phyloP scores from a whole-genome alignment of 2,113 vertebrate genomes.

The Notarius quadriscutis region DNA sequence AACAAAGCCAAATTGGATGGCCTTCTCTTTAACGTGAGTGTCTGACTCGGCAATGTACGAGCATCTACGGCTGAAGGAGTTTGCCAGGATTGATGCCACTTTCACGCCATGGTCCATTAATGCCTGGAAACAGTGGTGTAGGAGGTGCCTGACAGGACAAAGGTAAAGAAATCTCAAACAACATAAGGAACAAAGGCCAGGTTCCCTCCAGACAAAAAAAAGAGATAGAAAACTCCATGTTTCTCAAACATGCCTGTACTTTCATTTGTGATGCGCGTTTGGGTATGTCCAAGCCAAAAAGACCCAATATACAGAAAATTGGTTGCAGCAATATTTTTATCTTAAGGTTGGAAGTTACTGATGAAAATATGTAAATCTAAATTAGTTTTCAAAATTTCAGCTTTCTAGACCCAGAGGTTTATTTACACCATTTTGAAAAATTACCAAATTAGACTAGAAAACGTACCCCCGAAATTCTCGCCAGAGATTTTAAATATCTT shows the following conservation, averaged over 20 bases:
- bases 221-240: not conserved
- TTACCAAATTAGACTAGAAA: no score
- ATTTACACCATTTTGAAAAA: no score
- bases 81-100: slow-evolving; percentile 94
- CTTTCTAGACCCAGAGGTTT: no score
- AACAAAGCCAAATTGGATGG: slow-evolving; percentile 97
- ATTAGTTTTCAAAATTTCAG: no score
- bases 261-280: not conserved
- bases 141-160: slow-evolving; percentile 82
- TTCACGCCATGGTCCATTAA: slow-evolving; percentile 99
- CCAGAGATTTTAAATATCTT: no score
- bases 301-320: no score
- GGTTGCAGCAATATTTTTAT: no score
- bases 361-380: no score
- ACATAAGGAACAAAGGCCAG: not conserved
- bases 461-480: no score
- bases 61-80: slow-evolving; percentile 95
- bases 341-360: no score
- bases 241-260: not conserved
- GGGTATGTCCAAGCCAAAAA: no score
- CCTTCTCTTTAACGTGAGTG: slow-evolving; percentile 94
- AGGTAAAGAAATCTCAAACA: slow-evolving; percentile 14
- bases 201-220: not conserved
- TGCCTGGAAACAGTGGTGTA: slow-evolving; percentile 98
- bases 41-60: slow-evolving; percentile 97